A percentile compares a stretch with the other conserved stretches of the same genome.
These are phyloP conservation scores for Drosophila mayri DNA, from an alignment of 1,140 invertebrate species.

Conservation along the genomic window DNA sequence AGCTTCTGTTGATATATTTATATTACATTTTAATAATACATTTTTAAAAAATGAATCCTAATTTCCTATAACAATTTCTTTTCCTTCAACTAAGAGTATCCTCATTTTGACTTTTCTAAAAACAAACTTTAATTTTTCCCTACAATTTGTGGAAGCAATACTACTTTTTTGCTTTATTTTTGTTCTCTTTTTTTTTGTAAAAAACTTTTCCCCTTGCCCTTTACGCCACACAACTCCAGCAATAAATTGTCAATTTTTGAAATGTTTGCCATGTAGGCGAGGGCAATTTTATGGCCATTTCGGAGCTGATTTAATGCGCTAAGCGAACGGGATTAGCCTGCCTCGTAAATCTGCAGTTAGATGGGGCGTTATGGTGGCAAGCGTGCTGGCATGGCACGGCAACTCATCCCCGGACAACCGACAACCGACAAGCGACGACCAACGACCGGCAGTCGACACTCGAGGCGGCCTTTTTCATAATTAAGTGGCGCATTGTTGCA, in stretches of 20 bases:
- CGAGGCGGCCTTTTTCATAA: conserved; percentile 73
- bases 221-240: conserved; percentile 23
- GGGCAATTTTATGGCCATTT: conserved; percentile 77
- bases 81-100: neutral
- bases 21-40: no score
- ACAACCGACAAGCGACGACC: neutral
- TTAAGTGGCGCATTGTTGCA: conserved; percentile 71
- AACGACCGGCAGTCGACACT: conserved; percentile 35
- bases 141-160: conserved; percentile 1
- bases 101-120: rapidly evolving
- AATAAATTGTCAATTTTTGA: conserved; percentile 79
- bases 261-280: conserved; percentile 63
- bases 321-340: conserved; percentile 71
- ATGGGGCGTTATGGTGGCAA: conserved; percentile 48
- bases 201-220: conserved; percentile 13
- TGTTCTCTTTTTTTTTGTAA: conserved; percentile 8
- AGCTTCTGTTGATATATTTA: no score
- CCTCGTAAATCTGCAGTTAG: conserved; percentile 61
- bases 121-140: neutral
- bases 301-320: conserved; percentile 75
- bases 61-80: neutral
- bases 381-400: conserved; percentile 9
- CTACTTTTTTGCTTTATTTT: neutral
- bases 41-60: neutral
- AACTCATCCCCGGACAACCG: conserved; percentile 1